A percentile compares a stretch with the other conserved stretches of the same genome.
phyloP scores from a whole-genome alignment of 2,888 invertebrate species.

The Pyrgus malvae region DNA sequence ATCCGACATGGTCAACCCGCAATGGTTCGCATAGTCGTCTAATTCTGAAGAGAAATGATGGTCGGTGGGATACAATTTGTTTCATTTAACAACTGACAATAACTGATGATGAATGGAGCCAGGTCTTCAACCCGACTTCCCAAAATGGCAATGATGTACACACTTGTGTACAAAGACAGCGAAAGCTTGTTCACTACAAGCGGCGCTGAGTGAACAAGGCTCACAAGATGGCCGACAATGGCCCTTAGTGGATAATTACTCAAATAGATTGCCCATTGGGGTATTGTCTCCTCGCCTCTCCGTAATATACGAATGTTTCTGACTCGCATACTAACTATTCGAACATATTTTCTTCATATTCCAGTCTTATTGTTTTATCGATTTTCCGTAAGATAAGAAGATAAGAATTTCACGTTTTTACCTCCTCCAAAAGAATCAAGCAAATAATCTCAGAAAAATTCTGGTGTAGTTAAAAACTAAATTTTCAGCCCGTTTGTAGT shows the following conservation, averaged over 20 bases:
- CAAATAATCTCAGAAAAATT: too few species aligned
- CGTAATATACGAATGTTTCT: slow-evolving; percentile 63
- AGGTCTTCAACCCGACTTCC: not conserved
- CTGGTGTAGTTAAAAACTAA: too few species aligned
- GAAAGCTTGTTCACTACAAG: slow-evolving; percentile 68
- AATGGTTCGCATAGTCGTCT: too few species aligned
- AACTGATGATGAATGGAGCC: not conserved
- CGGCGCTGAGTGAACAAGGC: slow-evolving; percentile 72
- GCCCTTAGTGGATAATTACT: slow-evolving; percentile 81
- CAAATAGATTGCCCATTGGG: slow-evolving; percentile 81
- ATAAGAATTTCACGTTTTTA: too few species aligned
- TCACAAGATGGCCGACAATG: slow-evolving; percentile 80
- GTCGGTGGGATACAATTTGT: too few species aligned
- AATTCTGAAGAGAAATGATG: too few species aligned
- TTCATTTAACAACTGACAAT: too few species aligned
- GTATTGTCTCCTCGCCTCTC: slow-evolving; percentile 70
- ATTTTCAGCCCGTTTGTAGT: too few species aligned
- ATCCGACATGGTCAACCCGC: too few species aligned
- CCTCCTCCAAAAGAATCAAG: too few species aligned
- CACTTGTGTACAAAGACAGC: slow-evolving; percentile 59
- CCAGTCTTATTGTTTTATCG: slow-evolving; percentile 12
- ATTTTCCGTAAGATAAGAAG: not conserved
- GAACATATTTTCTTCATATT: slow-evolving; percentile 34
- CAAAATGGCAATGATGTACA: slow-evolving; percentile 38
- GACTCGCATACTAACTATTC: slow-evolving; percentile 51